These are phyloP conservation scores for Sarcophaga peregrina DNA, from an alignment of 1,140 invertebrate genomes.

Conservation along the genomic window DNA sequence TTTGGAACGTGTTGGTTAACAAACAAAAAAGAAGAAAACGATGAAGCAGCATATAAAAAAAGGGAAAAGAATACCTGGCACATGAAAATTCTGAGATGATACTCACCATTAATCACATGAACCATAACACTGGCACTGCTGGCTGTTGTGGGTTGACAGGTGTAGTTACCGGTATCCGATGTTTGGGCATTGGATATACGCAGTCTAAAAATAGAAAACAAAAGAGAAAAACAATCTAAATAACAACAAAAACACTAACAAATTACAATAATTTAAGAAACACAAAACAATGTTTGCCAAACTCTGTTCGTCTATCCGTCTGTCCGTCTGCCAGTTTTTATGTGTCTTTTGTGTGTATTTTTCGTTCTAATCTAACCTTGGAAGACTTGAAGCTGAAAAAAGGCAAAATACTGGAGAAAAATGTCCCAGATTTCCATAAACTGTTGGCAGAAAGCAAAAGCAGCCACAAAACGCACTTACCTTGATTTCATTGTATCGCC, in stretches of 20 bases:
- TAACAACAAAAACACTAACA: conserved; percentile 9
- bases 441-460: neutral
- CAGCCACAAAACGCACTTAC: conserved; percentile 44
- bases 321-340: neutral
- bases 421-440: neutral
- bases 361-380: no score
- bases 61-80: neutral
- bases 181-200: conserved; percentile 72
- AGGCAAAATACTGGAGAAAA: neutral
- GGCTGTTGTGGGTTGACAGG: conserved; percentile 83
- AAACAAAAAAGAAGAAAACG: no score
- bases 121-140: conserved; percentile 85
- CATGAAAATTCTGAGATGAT: neutral
- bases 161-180: conserved; percentile 87
- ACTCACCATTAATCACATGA: conserved; percentile 87
- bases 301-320: neutral
- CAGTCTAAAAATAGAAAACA: conserved; percentile 47
- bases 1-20: no score
- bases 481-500: conserved; percentile 62
- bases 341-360: neutral
- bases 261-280: neutral
- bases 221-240: conserved; percentile 5
- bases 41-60: no score
- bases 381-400: no score
- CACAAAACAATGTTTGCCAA: neutral